A percentile compares a stretch with the other conserved stretches of the same genome.
Conservation (phyloP, 1,140 invertebrate genomes). For the Cydia strobilella region DNA sequence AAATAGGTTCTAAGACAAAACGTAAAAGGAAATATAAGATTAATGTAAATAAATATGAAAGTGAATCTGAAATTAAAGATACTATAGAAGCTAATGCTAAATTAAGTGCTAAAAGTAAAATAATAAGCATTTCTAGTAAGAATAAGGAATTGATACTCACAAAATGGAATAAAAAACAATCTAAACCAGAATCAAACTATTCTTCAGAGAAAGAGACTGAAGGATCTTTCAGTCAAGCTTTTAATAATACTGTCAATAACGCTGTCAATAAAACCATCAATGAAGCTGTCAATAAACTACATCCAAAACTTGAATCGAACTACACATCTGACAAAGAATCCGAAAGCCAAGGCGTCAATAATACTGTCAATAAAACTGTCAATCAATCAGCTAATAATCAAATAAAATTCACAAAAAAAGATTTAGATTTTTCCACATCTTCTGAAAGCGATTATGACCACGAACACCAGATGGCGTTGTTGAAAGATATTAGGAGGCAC, state of each 20-base stretch:
- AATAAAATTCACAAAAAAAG: conserved; percentile 59
- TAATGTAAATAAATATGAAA: conserved; percentile 48
- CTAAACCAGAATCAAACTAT: neutral
- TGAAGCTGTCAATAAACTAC: neutral
- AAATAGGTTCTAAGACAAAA: conserved; percentile 36
- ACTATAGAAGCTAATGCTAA: conserved; percentile 51
- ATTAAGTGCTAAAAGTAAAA: conserved; percentile 47
- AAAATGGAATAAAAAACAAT: conserved; percentile 50
- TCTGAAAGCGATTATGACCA: conserved; percentile 64
- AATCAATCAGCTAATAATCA: conserved; percentile 30
- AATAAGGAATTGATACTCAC: conserved; percentile 43
- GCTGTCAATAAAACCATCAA: conserved; percentile 10
- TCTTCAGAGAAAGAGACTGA: neutral
- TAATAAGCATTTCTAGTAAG: conserved; percentile 46
- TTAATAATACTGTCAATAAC: conserved; percentile 13
- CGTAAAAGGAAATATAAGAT: conserved; percentile 45
- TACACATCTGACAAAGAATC: conserved; percentile 4
- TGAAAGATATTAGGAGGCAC: conserved; percentile 59
- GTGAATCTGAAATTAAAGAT: conserved; percentile 48
- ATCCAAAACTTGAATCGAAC: neutral
- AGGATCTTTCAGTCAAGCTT: neutral
- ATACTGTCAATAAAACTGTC: conserved; percentile 3
- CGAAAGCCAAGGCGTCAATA: neutral
- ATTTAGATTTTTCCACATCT: conserved; percentile 63
- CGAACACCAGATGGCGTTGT: conserved; percentile 43